A percentile compares a stretch with the other conserved stretches of the same genome.
Evolutionary conservation across 2,888 invertebrate genomes (phyloP).

Genomic region (Eustalomyia histrio): DNA sequence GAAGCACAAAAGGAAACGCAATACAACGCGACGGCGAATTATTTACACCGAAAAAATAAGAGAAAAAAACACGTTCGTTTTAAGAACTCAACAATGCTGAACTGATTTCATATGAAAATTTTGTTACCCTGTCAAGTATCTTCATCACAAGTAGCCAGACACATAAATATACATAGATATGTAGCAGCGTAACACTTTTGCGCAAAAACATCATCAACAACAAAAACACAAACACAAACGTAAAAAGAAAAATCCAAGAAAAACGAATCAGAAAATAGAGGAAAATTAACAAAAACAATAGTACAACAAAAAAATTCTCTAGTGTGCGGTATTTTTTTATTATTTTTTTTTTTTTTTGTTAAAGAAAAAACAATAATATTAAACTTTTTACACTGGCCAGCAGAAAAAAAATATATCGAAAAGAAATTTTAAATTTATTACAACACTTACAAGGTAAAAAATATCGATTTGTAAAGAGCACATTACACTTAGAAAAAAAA

Average conservation of each 20-base stretch:
- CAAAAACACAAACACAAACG: conserved; percentile 6
- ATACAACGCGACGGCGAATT: conserved; percentile 51
- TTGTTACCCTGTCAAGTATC: conserved; percentile 53
- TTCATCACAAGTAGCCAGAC: conserved; percentile 20
- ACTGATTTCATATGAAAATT: conserved; percentile 62
- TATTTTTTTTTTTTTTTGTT: too few relatives aligned
- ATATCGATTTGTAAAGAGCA: too few relatives aligned
- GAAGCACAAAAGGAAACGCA: conserved; percentile 27
- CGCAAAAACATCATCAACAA: conserved; percentile 56
- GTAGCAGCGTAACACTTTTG: conserved; percentile 63
- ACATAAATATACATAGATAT: conserved; percentile 8
- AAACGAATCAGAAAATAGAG: background rate
- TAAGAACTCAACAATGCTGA: conserved; percentile 67
- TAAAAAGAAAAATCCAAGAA: conserved; percentile 5
- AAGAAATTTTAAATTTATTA: too few relatives aligned
- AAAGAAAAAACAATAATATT: background rate
- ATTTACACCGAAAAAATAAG: conserved; percentile 52
- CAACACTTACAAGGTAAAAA: too few relatives aligned
- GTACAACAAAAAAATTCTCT: conserved; percentile 45
- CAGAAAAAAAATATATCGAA: too few relatives aligned
- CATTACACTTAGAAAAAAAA: too few relatives aligned
- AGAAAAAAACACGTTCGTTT: conserved; percentile 64
- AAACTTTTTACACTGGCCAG: too few relatives aligned
- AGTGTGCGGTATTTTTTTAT: conserved; percentile 50
- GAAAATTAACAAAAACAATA: conserved; percentile 44